Evolutionary conservation across 1,140 invertebrate genomes (phyloP), one percentile per base, ranked within the genome.

Genomic region (Heliconius melpomene): DNA sequence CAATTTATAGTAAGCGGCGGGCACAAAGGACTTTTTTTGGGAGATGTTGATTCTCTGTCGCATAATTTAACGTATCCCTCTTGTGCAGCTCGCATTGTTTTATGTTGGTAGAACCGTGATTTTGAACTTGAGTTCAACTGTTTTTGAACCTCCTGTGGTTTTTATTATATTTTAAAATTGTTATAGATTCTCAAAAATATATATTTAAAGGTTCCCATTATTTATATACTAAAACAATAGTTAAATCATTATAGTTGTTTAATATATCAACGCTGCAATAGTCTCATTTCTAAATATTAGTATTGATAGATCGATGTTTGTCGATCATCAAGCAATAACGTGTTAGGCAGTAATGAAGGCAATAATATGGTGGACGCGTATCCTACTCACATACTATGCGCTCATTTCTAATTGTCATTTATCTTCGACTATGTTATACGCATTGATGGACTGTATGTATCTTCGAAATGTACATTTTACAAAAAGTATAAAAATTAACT

Each of bases 1-100:
- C 82, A 87, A 88, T 84, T 87, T 87, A 85, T 84, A 85, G 84
- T 84, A 83, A 85, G 84, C 83, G 83, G 80, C 79, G 79, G 82
- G 80, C 75, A 84, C 85, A 82, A 86, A 84, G 79, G 60, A 82
- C 72, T 79, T 85, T 87, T 46, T 87, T 86, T 73, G 60, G 81
- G 79, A 82, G 79, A 84, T 84, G 78, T 77, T 82, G 77, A 78
- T 72, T 79, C 81, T 84, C 82, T 85, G 81, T 86, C 83, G 83
- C 79, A 83, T 85, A 85, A 86, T 86, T 86, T 83, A 83, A 81
- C 60, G 82, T 84, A 78, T 76, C 77, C 75, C 75, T 79, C 52
- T 66, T 76, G 72, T 77, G 72, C 60, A 66, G 36, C 79, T 77
- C 23, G 46, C 46, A 74, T 78, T 79, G 52, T 74, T 66, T 79